These are phyloP conservation scores for Lagodon rhomboides DNA, from an alignment of 2,797 vertebrate genomes.

Conservation along the genomic window DNA sequence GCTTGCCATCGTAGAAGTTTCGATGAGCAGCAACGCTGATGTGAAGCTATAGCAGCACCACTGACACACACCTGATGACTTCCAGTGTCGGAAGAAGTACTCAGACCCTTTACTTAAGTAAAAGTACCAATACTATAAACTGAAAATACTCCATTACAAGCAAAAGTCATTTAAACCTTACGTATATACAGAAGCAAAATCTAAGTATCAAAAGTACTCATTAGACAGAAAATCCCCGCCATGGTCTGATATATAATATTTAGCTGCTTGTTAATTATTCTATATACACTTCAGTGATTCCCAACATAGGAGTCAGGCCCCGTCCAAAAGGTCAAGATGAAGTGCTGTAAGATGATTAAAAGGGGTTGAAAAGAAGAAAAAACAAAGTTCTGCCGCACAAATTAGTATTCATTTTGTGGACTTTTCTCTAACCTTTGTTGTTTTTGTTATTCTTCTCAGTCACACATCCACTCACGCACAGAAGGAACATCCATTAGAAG, in stretches of 20 bases:
- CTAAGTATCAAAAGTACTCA: neutral
- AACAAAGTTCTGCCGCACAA: neutral
- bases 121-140: neutral
- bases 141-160: no score
- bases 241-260: neutral
- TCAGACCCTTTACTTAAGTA: neutral
- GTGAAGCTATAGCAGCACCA: neutral
- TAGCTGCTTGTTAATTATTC: neutral
- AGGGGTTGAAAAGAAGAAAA: neutral
- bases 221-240: neutral
- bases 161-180: neutral
- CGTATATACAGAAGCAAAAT: neutral
- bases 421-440: neutral
- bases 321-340: neutral
- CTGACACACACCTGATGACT: neutral
- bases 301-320: neutral
- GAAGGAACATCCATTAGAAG: no score
- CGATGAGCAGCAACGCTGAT: slow-evolving; percentile 26
- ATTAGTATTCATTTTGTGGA: neutral
- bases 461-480: no score
- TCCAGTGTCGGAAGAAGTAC: neutral
- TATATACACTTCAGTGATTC: neutral
- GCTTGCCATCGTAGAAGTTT: slow-evolving; percentile 30
- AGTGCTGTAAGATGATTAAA: neutral
- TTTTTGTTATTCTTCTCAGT: no score